Evolutionary conservation across 2,888 invertebrate genomes (phyloP).

Genomic region (Fragum fragum): DNA sequence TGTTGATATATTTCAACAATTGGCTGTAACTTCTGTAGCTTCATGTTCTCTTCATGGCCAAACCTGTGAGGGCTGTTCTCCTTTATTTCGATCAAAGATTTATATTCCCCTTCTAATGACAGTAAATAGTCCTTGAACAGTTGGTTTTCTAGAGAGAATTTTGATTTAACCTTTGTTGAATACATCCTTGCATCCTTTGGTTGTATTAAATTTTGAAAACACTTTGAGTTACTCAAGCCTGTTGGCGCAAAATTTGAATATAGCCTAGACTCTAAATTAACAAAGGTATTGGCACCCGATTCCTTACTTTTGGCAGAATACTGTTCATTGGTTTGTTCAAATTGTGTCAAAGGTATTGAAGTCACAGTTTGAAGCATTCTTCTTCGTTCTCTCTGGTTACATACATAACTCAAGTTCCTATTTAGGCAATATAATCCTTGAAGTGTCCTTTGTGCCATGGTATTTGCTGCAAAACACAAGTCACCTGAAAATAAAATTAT

Average conservation of each 20-base stretch:
- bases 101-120: constrained; percentile 9
- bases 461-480: too few species aligned
- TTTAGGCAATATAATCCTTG: neutral
- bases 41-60: constrained; percentile 1
- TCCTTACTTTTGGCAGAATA: too few species aligned
- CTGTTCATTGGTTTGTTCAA: too few species aligned
- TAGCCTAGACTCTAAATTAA: too few species aligned
- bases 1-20: constrained; percentile 5
- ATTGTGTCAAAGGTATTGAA: neutral
- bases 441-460: neutral
- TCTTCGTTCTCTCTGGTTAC: neutral
- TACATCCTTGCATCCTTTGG: too few species aligned
- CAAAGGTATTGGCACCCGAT: too few species aligned
- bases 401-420: neutral
- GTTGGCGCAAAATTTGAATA: too few species aligned
- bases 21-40: constrained; percentile 3
- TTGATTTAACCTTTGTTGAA: neutral
- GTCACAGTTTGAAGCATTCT: neutral
- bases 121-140: constrained; percentile 8
- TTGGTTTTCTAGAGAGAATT: neutral
- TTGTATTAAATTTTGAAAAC: too few species aligned
- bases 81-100: constrained; percentile 7
- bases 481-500: too few species aligned
- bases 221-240: too few species aligned
- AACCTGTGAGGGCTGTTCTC: neutral